These are phyloP conservation scores for Trogon melanurus DNA, from an alignment of 2,113 vertebrate genomes.

Conservation along the genomic window DNA sequence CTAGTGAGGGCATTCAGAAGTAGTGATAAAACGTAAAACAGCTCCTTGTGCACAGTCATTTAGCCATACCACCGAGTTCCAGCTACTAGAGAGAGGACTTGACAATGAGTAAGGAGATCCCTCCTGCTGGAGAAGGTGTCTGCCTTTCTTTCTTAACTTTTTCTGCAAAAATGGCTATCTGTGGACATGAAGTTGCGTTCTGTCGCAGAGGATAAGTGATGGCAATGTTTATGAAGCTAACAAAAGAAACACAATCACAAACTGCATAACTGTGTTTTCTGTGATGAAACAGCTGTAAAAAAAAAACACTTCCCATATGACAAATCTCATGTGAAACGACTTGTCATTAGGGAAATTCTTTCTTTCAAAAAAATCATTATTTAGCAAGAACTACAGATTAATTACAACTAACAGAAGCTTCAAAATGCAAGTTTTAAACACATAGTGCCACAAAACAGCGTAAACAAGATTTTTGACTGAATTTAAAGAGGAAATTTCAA, in stretches of 20 bases:
- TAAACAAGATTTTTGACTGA: not conserved
- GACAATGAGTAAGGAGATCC: not conserved
- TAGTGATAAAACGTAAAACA: not conserved
- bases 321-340: not conserved
- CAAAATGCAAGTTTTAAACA: not conserved
- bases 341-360: not conserved
- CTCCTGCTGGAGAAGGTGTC: not conserved
- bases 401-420: not conserved
- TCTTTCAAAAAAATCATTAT: not conserved
- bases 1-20: not conserved
- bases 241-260: not conserved
- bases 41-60: not conserved
- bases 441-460: not conserved
- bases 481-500: not conserved
- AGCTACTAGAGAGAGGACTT: not conserved
- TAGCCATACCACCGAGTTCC: not conserved
- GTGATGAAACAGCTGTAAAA: not conserved
- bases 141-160: not conserved
- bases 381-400: not conserved
- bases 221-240: not conserved
- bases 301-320: fast-evolving
- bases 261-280: not conserved
- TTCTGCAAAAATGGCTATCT: not conserved
- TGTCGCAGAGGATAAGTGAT: not conserved
- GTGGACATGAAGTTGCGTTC: not conserved